Conservation (phyloP, 2,797 vertebrate species). For the Pipistrellus kuhlii region DNA sequence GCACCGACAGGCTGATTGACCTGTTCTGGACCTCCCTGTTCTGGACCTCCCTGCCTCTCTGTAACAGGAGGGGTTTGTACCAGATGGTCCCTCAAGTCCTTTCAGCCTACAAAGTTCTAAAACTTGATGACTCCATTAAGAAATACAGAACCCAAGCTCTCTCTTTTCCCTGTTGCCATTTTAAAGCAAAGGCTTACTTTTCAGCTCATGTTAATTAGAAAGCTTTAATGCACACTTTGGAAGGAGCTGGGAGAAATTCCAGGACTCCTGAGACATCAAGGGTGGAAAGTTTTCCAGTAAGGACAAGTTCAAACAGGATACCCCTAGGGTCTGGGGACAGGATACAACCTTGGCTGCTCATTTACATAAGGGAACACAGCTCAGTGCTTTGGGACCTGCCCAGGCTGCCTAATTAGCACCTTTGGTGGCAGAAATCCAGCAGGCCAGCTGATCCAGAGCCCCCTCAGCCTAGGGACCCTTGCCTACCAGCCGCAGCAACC, state of each 20-base stretch:
- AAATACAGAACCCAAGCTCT: not conserved
- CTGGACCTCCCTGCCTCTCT: not conserved
- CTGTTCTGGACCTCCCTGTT: not conserved
- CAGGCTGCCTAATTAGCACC: not conserved
- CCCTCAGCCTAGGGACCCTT: not conserved
- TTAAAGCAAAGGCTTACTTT: not conserved
- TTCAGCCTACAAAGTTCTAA: not conserved
- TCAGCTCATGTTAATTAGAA: slow-evolving; percentile 12
- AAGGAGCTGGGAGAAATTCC: not conserved
- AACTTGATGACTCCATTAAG: not conserved
- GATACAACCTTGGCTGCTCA: not conserved
- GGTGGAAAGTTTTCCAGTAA: not conserved
- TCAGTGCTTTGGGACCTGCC: not conserved
- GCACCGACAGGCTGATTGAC: not conserved
- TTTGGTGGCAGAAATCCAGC: not conserved
- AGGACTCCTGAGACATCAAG: not conserved
- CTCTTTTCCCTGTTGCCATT: not conserved
- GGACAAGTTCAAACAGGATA: slow-evolving; percentile 47
- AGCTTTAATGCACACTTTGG: slow-evolving; percentile 8
- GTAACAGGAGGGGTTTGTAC: not conserved
- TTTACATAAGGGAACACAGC: not conserved
- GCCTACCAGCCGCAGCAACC: not conserved
- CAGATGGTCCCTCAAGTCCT: not conserved
- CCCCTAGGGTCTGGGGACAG: not conserved
- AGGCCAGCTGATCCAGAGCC: not conserved